Evolutionary conservation across 2,113 vertebrate species (phyloP).

Genomic region (Cavia porcellus): DNA sequence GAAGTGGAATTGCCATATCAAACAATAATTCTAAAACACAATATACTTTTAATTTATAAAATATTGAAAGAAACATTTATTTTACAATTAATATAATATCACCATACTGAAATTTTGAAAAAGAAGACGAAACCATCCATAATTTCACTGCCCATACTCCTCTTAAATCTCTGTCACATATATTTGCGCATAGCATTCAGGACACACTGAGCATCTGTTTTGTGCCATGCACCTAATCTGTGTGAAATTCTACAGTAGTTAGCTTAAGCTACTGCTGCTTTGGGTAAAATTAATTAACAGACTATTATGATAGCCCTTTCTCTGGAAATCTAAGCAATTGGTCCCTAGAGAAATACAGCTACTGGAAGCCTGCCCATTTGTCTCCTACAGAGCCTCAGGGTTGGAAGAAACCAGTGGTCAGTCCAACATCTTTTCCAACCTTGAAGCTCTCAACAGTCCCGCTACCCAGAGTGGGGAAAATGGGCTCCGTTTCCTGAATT

Average conservation of each 20-base stretch:
- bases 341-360: not conserved
- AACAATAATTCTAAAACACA: constrained; percentile 16
- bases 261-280: not conserved
- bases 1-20: not conserved
- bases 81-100: not conserved
- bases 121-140: not conserved
- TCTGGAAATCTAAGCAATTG: not conserved
- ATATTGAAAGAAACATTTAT: constrained; percentile 20
- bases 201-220: not conserved
- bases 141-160: constrained; percentile 26
- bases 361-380: not conserved
- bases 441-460: not conserved
- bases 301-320: not conserved
- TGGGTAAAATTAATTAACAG: not conserved
- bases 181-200: not conserved
- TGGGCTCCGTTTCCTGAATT: not conserved
- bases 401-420: not conserved
- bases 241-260: not conserved
- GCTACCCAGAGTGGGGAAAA: not conserved
- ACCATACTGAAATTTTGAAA: constrained; percentile 3
- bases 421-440: not conserved
- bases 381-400: not conserved
- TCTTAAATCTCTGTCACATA: not conserved
- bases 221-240: not conserved
- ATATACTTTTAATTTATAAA: constrained; percentile 24